Base-by-base conservation (phyloP, 2,113 vertebrate species). In the Eurystomus gularis region DNA sequence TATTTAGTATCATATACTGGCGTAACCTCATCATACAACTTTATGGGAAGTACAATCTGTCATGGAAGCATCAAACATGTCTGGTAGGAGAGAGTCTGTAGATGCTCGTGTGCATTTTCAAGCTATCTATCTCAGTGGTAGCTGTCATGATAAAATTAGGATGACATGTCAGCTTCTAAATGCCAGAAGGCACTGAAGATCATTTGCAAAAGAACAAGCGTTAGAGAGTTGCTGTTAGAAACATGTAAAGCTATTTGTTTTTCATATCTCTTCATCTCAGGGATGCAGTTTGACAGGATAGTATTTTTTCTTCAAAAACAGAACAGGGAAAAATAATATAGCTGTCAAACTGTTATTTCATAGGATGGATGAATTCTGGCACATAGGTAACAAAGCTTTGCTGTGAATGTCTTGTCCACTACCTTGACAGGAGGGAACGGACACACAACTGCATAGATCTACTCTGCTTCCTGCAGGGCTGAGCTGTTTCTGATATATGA, bases 301-400 rank as follows among this genome's bases (percentile, higher is more conserved):
- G 80, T 70, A 61, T 57, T 94, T 95, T 92, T 88, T 80, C 62
- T 82, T 90, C 44, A 93, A n/a, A 82, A 94, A 65, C 17, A 72
- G 70, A 77, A 82, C 40, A 33, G 23, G 42, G 37, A 58, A 84
- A 90, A 93, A 94, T 87, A 76, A 79, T 66, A 72, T 3, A 85
- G 54, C 73, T 94, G 77, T 89, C 91, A 94, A 91, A 65, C 17
- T 81, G 42, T 82, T 80, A 51, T 91, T 66, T 84, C 51, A 48
- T 70, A 61, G 31, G 46, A 79, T 1, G 8, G 61, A 70, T 95
- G 73, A 80, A 70, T 82, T 82, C 57, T 96, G 83, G 86, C 62
- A 89, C 8, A 5, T 13, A 70, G 2, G 1, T 84, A 76, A 64
- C 61, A 81, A 91, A 76, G 57, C 44, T 89, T 75, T 92, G 31